These are phyloP conservation scores for Rhinogobius similis DNA, from an alignment of 2,113 vertebrate species.

Conservation along the genomic window DNA sequence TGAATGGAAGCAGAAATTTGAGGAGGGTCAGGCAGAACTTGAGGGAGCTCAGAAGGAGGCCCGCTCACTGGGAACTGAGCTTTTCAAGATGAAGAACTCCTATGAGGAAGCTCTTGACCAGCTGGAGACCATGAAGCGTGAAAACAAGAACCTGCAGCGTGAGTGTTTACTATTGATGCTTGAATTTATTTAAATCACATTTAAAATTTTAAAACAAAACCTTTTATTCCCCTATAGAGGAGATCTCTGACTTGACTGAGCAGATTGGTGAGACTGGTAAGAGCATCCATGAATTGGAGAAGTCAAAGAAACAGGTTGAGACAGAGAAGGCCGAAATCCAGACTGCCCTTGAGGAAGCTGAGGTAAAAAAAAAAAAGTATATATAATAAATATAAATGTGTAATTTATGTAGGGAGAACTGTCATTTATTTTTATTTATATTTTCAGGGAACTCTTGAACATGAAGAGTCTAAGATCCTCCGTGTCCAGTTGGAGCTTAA, in stretches of 20 bases:
- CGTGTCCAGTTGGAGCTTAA: not conserved
- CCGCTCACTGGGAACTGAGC: not conserved
- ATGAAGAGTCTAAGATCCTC: not conserved
- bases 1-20: not conserved
- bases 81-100: slow-evolving; percentile 1
- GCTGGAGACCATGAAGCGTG: not conserved
- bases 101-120: not conserved
- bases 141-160: slow-evolving; percentile 1
- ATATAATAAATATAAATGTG: not conserved
- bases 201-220: not conserved
- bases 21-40: not conserved
- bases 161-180: not conserved
- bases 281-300: not conserved
- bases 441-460: slow-evolving; percentile 1
- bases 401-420: not conserved
- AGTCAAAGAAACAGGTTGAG: not conserved
- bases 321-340: not conserved
- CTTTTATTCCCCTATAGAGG: not conserved
- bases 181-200: not conserved
- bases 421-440: not conserved
- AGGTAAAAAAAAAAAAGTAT: not conserved
- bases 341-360: not conserved
- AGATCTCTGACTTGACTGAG: not conserved
- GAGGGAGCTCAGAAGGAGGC: not conserved
- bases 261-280: not conserved